Evolutionary conservation across 92 coral and sea anemone species (phyloP).

Genomic region (Bergia sp.): DNA sequence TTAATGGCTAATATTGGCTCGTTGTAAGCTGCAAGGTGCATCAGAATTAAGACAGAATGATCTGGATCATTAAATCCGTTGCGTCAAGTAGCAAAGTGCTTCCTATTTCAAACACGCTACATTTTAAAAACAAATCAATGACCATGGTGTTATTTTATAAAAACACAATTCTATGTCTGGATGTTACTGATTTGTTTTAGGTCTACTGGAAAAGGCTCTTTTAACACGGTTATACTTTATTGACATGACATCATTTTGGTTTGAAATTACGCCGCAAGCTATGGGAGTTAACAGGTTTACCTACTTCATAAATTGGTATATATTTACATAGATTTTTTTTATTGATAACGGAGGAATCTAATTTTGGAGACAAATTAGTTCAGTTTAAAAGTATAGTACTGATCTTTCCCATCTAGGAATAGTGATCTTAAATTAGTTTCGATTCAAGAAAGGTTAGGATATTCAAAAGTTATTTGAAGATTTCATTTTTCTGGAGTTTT

Average conservation of each 20-base stretch:
- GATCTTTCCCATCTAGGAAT: background rate
- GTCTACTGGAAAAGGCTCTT: background rate
- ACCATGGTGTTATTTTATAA: background rate
- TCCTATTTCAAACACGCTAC: slow-evolving; percentile 20
- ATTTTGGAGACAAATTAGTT: too few species aligned
- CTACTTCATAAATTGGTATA: background rate
- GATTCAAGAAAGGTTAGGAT: background rate
- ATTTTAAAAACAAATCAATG: slow-evolving; percentile 21
- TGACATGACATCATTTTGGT: background rate
- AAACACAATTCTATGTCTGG: background rate
- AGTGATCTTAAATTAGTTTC: background rate
- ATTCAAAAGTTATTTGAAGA: background rate
- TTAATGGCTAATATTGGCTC: slow-evolving; percentile 31
- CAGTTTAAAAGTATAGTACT: too few species aligned
- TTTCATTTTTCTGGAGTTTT: too few species aligned
- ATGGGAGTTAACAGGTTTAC: background rate
- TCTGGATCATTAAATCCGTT: slow-evolving; percentile 19
- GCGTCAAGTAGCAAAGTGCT: slow-evolving; percentile 35
- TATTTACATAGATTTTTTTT: background rate
- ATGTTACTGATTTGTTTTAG: background rate
- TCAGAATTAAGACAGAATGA: background rate
- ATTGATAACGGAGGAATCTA: background rate
- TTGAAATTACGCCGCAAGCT: background rate
- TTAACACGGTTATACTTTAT: background rate
- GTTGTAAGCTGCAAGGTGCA: slow-evolving; percentile 19